Conservation (phyloP, 2,113 vertebrate species). For the Perccottus glenii region DNA sequence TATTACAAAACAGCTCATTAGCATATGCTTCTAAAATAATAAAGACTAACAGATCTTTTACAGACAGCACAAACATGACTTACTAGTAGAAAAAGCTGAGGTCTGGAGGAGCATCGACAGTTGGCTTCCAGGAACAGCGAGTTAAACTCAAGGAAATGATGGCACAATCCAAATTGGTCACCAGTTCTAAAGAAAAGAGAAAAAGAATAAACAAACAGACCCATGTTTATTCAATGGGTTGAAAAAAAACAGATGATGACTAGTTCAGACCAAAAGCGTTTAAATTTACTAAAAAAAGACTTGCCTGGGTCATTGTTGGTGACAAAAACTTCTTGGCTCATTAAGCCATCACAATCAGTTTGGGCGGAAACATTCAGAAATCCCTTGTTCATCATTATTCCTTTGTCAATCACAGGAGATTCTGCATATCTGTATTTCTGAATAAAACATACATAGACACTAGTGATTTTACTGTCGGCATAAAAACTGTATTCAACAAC, state of each 20-base stretch:
- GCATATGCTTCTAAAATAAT: not conserved
- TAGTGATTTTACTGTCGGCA: not conserved
- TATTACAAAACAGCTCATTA: too few relatives aligned
- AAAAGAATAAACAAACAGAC: not conserved
- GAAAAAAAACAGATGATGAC: too few relatives aligned
- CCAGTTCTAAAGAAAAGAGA: conserved; percentile 48
- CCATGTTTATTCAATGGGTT: too few relatives aligned
- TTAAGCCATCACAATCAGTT: accelerated
- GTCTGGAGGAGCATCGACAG: accelerated
- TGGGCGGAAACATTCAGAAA: not conserved
- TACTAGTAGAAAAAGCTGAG: conserved; percentile 66
- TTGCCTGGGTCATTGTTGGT: conserved; percentile 20
- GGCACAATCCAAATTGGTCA: conserved; percentile 37
- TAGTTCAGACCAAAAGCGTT: too few relatives aligned
- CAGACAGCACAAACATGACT: conserved; percentile 6
- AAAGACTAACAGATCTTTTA: not conserved
- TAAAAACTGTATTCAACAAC: too few relatives aligned
- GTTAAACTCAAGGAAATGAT: not conserved
- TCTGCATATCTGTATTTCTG: accelerated
- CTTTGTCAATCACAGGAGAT: accelerated
- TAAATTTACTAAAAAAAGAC: not conserved
- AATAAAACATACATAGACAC: not conserved
- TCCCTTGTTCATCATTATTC: not conserved
- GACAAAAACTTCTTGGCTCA: accelerated
- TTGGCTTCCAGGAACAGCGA: conserved; percentile 60